phyloP scores from a whole-genome alignment of 1,140 invertebrate species.

The Nautilus pompilius region DNA sequence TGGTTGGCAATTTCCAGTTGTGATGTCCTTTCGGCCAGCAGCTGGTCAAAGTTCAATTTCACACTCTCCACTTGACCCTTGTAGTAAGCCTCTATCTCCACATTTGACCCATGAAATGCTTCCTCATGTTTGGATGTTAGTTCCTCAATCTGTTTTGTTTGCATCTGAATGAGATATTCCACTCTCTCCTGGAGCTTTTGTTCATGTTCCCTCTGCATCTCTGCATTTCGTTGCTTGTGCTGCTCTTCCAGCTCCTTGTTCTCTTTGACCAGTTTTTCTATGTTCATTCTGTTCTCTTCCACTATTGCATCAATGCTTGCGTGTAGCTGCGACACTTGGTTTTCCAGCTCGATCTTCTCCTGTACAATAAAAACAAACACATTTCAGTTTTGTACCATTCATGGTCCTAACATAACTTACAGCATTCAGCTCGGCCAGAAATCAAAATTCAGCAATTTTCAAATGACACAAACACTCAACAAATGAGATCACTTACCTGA shows the following conservation, averaged over 20 bases:
- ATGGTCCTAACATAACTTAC: too few species aligned
- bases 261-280: constrained; percentile 20
- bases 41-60: constrained; percentile 21
- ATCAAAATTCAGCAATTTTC: too few species aligned
- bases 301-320: constrained; percentile 17
- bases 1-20: constrained; percentile 11
- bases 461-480: too few species aligned
- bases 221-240: constrained; percentile 15
- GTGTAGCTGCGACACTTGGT: constrained; percentile 20
- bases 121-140: constrained; percentile 30
- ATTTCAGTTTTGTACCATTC: too few species aligned
- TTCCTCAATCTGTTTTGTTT: constrained; percentile 28
- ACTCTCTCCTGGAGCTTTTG: constrained; percentile 21
- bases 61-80: constrained; percentile 24
- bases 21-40: constrained; percentile 19
- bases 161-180: constrained; percentile 25
- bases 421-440: too few species aligned
- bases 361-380: too few species aligned
- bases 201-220: constrained; percentile 17
- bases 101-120: constrained; percentile 18
- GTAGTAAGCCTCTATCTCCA: constrained; percentile 30
- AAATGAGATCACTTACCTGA: too few species aligned
- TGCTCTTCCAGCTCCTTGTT: constrained; percentile 15
- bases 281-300: constrained; percentile 9
- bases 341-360: constrained; percentile 31